phyloP scores from a whole-genome alignment of 2,113 vertebrate genomes.

The Brachypodius melanocephalos region DNA sequence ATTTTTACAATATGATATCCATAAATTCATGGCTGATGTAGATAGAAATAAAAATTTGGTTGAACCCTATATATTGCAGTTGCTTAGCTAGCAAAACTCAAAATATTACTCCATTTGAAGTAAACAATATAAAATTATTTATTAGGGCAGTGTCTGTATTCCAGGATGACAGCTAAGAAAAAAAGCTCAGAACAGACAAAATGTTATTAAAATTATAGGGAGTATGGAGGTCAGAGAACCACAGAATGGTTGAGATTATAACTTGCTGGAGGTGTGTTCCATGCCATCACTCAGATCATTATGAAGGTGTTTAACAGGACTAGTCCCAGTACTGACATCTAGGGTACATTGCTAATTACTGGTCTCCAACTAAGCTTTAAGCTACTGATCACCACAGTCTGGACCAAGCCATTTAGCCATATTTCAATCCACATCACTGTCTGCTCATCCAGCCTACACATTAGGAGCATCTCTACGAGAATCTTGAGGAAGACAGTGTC shows the following conservation, averaged over 20 bases:
- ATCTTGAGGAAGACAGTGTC: background rate
- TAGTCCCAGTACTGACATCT: background rate
- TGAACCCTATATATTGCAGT: background rate
- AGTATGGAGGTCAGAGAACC: background rate
- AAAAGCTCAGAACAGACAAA: background rate
- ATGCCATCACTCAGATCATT: background rate
- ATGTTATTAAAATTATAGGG: background rate
- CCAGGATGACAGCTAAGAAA: background rate
- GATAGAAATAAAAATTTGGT: background rate
- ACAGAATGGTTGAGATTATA: background rate
- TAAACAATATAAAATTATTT: background rate
- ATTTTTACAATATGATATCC: background rate
- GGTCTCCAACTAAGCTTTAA: background rate
- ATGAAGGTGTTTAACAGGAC: background rate
- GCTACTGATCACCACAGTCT: background rate
- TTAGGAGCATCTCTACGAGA: background rate
- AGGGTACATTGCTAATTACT: too few relatives aligned
- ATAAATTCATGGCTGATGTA: background rate
- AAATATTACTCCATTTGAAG: background rate
- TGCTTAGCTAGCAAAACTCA: background rate
- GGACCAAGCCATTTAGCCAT: background rate
- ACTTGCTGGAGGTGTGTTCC: background rate
- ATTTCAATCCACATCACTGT: background rate
- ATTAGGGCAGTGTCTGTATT: background rate
- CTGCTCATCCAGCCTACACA: background rate